A percentile compares a stretch with the other conserved stretches of the same genome.
Evolutionary conservation across 2,113 vertebrate genomes (phyloP).

Genomic region (Prionailurus bengalensis): DNA sequence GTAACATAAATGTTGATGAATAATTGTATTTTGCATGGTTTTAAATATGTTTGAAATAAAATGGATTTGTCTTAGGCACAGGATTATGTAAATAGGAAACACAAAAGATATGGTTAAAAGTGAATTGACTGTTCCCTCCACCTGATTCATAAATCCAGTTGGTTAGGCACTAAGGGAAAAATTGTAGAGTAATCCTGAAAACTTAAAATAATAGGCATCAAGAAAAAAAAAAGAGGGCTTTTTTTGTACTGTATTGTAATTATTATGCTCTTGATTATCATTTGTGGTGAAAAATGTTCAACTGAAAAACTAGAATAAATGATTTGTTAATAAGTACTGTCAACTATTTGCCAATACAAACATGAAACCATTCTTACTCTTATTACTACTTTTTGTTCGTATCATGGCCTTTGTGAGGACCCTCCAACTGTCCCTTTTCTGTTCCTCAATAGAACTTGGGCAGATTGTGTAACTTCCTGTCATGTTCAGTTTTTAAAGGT

Average conservation of each 20-base stretch:
- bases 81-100: conserved; percentile 25
- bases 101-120: not conserved
- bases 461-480: not conserved
- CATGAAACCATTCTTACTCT: not conserved
- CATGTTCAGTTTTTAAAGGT: not conserved
- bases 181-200: not conserved
- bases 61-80: not conserved
- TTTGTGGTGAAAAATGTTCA: not conserved
- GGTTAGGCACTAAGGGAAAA: not conserved
- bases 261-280: not conserved
- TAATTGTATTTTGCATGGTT: not conserved
- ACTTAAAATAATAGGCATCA: not conserved
- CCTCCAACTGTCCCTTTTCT: not conserved
- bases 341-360: not conserved
- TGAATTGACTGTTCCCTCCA: not conserved
- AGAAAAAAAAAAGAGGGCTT: not conserved
- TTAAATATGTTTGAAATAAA: conserved; percentile 57
- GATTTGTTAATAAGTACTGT: not conserved
- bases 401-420: not conserved
- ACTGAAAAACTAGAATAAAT: not conserved
- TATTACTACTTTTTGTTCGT: not conserved
- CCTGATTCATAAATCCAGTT: not conserved
- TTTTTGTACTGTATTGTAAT: not conserved
- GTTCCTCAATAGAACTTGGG: not conserved
- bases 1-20: not conserved